Base-by-base conservation (phyloP, 2,113 vertebrate genomes). In the Hemiprocne comata region DNA sequence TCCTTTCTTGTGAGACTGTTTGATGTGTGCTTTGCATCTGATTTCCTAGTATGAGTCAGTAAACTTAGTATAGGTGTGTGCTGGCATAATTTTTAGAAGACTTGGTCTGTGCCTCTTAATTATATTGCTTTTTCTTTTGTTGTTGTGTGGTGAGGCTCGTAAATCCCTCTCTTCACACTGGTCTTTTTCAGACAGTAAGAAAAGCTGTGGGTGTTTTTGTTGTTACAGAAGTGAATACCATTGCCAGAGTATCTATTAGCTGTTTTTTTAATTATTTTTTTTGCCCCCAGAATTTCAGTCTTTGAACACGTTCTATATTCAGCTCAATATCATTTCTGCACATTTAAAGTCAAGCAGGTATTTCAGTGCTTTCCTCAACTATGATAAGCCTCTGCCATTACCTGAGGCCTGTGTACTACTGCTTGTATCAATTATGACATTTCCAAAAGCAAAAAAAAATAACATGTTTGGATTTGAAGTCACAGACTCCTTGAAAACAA, bases 21-120 rank as follows among this genome's bases (percentile, higher is more conserved):
- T 89, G 53, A 61, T 87, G 23, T 79, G 51, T 73, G 24, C 29
- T 91, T 93, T 86, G 55, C 33, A 38, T 80, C 60, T 93, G 9
- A 66, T 95, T 89, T 95, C 66, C 51, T 90, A 48, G 16, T 44
- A 38, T 76, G 75, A 94, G 51, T 94, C 87, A 90, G 29, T 85
- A 88, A 77, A 94, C 1, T 15, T 62, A 55, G 31, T 24, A 79
- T 40, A 87, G 67, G 23, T 61, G 26, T 74, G 36, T 84, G 31
- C 64, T 64, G 55, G 38, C 33, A 42, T 85, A 80, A 67, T 31
- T 85, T 87, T 82, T 75, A 44, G 38, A 82, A 57, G 11, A 54
- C 55, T 34, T 71, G 29, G 13, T 62, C 71, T 50, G 34, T 93
- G 44, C 84, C 71, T 85, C 51, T 53, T 73, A 44, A n/a, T 66